These are phyloP conservation scores for Thysanoteuthis rhombus DNA, from an alignment of 2,888 invertebrate species.

Conservation along the genomic window DNA sequence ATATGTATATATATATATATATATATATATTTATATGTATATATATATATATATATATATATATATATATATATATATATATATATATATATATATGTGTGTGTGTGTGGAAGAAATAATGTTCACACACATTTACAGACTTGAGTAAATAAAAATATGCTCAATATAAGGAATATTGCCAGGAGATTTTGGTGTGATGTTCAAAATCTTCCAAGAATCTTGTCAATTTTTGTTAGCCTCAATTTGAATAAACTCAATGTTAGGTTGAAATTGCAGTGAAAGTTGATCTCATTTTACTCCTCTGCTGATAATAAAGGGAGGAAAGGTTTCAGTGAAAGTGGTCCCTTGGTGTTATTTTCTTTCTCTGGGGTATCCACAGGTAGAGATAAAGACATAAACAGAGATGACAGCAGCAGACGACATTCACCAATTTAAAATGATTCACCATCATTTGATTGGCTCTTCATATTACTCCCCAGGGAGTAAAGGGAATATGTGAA, in stretches of 20 bases:
- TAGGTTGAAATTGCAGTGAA: not conserved
- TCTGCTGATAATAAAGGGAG: not conserved
- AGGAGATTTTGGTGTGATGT: not conserved
- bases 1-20: too few relatives aligned
- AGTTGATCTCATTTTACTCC: not conserved
- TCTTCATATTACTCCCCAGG: not conserved
- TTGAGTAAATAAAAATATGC: not conserved
- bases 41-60: too few relatives aligned
- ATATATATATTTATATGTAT: too few relatives aligned
- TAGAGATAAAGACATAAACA: not conserved
- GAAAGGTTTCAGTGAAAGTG: not conserved
- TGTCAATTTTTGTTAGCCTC: not conserved
- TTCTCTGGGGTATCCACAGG: not conserved
- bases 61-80: too few relatives aligned
- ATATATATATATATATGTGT: not conserved
- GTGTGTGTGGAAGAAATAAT: not conserved
- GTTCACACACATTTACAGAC: not conserved
- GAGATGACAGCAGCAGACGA: not conserved
- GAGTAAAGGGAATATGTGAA: not conserved
- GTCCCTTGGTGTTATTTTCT: not conserved
- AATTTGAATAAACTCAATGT: not conserved
- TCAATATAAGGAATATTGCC: not conserved
- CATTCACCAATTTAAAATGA: constrained; percentile 12
- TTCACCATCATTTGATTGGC: not conserved
- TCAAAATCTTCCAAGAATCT: not conserved